phyloP scores from a whole-genome alignment of 2,113 vertebrate genomes.

The Takifugu bimaculatus region DNA sequence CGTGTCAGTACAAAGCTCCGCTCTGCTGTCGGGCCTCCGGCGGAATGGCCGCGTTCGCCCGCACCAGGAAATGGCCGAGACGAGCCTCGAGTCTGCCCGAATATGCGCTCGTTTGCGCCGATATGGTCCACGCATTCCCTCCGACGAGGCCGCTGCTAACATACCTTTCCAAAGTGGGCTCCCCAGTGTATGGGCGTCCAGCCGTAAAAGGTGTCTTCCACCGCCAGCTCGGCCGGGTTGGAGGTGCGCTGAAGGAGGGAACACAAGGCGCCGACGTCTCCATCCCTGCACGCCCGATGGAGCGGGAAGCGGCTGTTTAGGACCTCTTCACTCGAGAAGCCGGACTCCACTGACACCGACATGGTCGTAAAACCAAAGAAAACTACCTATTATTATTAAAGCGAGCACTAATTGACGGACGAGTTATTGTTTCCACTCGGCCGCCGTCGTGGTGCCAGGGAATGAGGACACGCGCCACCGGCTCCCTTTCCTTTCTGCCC shows the following conservation, averaged over 20 bases:
- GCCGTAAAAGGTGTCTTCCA: conserved; percentile 94
- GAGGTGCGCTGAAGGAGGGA: conserved; percentile 79
- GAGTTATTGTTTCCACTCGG: background rate
- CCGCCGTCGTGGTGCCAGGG: background rate
- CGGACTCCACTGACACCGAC: conserved; percentile 81
- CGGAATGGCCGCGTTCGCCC: conserved; percentile 20
- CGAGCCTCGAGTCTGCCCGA: conserved; percentile 12
- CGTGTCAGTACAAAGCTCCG: background rate
- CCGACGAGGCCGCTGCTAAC: background rate
- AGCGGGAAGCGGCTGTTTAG: conserved; percentile 90
- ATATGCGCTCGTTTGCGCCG: background rate
- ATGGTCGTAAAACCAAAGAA: conserved; percentile 34
- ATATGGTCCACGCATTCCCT: background rate
- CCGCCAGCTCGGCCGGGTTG: conserved; percentile 74
- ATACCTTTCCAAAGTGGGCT: conserved; percentile 95
- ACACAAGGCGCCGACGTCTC: conserved; percentile 83
- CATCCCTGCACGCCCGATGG: conserved; percentile 93
- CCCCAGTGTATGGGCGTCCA: conserved; percentile 98
- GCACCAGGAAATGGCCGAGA: conserved; percentile 65
- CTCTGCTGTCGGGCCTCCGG: conserved; percentile 10
- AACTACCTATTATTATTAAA: background rate
- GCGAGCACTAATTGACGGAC: background rate
- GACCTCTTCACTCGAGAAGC: conserved; percentile 95
- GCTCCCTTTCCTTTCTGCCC: conserved; percentile 55
- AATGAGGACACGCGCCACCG: conserved; percentile 33